Percentiles rank a stretch among this genome's conserved stretches.
Conservation (phyloP, 2,888 invertebrate species). For the Rhopalosiphum nymphaeae region DNA sequence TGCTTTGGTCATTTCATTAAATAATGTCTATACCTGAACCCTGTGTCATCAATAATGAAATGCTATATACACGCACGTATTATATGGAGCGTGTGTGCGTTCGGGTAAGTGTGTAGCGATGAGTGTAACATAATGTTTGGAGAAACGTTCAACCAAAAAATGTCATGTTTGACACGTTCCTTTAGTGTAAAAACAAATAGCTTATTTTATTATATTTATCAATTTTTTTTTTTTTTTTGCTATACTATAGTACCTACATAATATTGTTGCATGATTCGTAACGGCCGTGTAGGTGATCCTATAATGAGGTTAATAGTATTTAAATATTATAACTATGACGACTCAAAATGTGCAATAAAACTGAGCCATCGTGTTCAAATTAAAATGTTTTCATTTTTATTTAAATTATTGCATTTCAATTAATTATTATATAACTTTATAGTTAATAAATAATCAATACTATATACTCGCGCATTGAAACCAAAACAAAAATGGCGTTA, state of each 20-base stretch:
- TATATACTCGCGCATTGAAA: no score
- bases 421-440: no score
- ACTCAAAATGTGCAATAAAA: not conserved
- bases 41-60: conserved; percentile 43
- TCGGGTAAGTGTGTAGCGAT: not conserved
- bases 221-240: not conserved
- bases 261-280: not conserved
- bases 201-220: not conserved
- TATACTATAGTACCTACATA: not conserved
- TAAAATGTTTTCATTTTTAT: not conserved
- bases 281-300: not conserved
- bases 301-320: not conserved
- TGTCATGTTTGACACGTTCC: not conserved
- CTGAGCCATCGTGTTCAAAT: not conserved
- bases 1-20: conserved; percentile 43
- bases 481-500: no score
- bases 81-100: not conserved
- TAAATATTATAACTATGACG: not conserved
- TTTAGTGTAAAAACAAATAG: not conserved
- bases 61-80: not conserved
- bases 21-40: conserved; percentile 47
- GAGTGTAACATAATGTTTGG: not conserved
- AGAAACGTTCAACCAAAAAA: not conserved
- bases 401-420: no score
- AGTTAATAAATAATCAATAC: no score